Percentiles rank a stretch among this genome's conserved stretches.
These are phyloP conservation scores for Drosophila neotestacea DNA, from an alignment of 2,888 invertebrate genomes.

Conservation along the genomic window DNA sequence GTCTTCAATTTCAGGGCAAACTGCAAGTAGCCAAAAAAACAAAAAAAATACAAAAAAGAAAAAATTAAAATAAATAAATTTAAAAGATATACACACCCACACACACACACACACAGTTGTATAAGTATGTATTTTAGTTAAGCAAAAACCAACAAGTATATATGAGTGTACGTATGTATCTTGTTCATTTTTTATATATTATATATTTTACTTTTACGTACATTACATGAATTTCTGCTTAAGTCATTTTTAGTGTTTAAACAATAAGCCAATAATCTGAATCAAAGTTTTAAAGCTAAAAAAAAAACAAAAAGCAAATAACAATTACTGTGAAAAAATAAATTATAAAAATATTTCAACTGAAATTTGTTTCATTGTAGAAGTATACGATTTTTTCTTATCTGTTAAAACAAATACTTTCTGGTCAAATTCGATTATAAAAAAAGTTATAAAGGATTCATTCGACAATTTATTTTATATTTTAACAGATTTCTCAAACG, in stretches of 20 bases:
- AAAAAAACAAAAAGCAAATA: conserved; percentile 31
- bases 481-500: too few species aligned
- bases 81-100: conserved; percentile 29
- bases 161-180: conserved; percentile 69
- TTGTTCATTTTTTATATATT: conserved; percentile 39
- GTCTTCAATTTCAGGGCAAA: conserved; percentile 58
- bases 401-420: too few species aligned
- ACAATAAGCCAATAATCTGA: conserved; percentile 59
- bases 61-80: conserved; percentile 26
- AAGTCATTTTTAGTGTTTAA: conserved; percentile 63
- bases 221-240: conserved; percentile 64
- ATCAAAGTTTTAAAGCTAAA: conserved; percentile 64
- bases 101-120: conserved; percentile 32
- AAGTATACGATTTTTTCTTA: too few species aligned
- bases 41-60: conserved; percentile 17
- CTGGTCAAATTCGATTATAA: too few species aligned
- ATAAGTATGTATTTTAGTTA: conserved; percentile 58
- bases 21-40: conserved; percentile 67
- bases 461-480: too few species aligned
- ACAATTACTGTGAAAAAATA: conserved; percentile 63
- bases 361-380: not conserved
- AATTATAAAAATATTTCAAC: conserved; percentile 35
- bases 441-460: too few species aligned
- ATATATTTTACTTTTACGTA: conserved; percentile 53
- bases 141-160: conserved; percentile 48